Percentiles rank a stretch among this genome's conserved stretches.
phyloP scores from a whole-genome alignment of 2,797 vertebrate genomes.

The Lacerta viridis region DNA sequence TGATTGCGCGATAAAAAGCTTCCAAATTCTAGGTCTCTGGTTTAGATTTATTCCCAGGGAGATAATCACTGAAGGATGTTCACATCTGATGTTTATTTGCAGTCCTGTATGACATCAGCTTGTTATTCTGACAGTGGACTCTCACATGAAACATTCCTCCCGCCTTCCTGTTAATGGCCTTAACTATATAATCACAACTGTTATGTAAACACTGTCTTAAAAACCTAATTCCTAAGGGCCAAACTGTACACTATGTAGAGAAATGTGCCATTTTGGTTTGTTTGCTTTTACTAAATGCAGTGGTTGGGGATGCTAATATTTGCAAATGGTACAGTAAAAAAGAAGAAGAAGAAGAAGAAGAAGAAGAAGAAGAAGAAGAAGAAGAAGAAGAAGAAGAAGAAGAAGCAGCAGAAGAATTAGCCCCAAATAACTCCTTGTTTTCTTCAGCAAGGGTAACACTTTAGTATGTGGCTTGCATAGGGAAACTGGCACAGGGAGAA shows the following conservation, averaged over 20 bases:
- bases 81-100: conserved; percentile 26
- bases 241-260: neutral
- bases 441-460: neutral
- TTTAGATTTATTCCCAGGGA: neutral
- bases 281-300: neutral
- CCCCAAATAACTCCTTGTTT: neutral
- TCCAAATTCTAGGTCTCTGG: neutral
- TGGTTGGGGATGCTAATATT: too few relatives aligned
- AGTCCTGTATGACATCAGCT: neutral
- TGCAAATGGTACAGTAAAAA: neutral
- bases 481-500: neutral
- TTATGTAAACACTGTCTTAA: conserved; percentile 1
- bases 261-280: neutral
- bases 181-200: conserved; percentile 16
- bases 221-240: neutral
- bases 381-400: too few relatives aligned
- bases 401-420: too few relatives aligned
- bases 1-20: conserved; percentile 11
- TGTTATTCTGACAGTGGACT: conserved; percentile 1
- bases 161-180: conserved; percentile 5
- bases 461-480: neutral
- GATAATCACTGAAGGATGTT: conserved; percentile 9
- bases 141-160: neutral
- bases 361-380: too few relatives aligned
- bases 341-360: too few relatives aligned